A percentile compares a stretch with the other conserved stretches of the same genome.
These are phyloP conservation scores for Ceraclea dissimilis DNA, from an alignment of 2,888 invertebrate genomes.

Conservation along the genomic window DNA sequence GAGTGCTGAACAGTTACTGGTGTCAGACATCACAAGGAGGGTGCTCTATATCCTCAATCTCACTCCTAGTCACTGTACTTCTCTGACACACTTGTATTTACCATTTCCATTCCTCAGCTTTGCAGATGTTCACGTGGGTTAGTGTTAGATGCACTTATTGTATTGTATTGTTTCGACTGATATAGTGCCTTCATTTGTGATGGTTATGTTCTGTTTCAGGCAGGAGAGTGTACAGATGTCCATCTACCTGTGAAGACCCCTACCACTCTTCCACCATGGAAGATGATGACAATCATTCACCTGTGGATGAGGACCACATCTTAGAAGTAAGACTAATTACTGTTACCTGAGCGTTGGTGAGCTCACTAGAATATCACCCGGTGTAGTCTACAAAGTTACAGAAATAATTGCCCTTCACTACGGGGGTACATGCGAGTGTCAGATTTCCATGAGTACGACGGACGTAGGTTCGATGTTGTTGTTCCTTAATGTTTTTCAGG, in stretches of 20 bases:
- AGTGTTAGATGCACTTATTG: conserved; percentile 14
- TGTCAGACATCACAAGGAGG: conserved; percentile 81
- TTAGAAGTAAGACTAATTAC: conserved; percentile 17
- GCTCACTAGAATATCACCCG: no score
- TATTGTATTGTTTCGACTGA: background rate
- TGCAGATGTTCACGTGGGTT: conserved; percentile 74
- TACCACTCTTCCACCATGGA: conserved; percentile 31
- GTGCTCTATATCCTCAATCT: conserved; percentile 76
- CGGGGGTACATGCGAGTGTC: no score
- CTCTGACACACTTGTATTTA: conserved; percentile 78
- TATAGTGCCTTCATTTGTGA: background rate
- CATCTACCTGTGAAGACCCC: conserved; percentile 42
- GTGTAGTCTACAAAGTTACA: no score
- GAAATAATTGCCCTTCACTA: no score
- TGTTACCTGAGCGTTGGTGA: no score
- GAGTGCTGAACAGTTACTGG: conserved; percentile 75
- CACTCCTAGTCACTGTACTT: conserved; percentile 53
- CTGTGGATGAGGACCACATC: conserved; percentile 17
- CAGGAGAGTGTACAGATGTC: conserved; percentile 38
- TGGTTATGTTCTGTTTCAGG: conserved; percentile 31
- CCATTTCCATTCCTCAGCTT: conserved; percentile 85
- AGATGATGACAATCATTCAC: conserved; percentile 20
- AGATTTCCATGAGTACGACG: no score
- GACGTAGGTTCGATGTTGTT: no score
- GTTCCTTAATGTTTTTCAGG: no score